Evolutionary conservation across 30 jellyfish, hydroid and myxozoan genomes (phyloP).

Genomic region (Clytia hemisphaerica): DNA sequence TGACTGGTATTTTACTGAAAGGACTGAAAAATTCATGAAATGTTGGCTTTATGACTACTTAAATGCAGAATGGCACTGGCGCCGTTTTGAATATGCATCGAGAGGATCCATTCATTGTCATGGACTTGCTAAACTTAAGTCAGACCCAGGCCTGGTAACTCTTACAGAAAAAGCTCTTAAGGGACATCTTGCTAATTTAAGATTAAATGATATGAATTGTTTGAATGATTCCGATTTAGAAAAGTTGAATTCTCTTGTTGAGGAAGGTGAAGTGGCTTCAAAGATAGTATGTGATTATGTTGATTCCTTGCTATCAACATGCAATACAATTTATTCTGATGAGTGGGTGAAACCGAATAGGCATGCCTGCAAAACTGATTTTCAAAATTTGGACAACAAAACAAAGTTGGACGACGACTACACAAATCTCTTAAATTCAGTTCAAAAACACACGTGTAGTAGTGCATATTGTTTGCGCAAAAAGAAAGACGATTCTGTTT

Average conservation of each 20-base stretch:
- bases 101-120: constrained; percentile 39
- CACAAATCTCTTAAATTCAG: constrained; percentile 15
- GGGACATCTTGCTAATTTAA: constrained; percentile 24
- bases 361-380: constrained; percentile 42
- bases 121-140: constrained; percentile 36
- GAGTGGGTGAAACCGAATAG: constrained; percentile 21
- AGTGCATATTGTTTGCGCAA: constrained; percentile 32
- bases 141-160: constrained; percentile 38
- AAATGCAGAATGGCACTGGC: constrained; percentile 57
- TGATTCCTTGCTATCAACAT: constrained; percentile 15
- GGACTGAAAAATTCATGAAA: constrained; percentile 41
- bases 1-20: constrained; percentile 29
- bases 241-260: constrained; percentile 1
- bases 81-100: constrained; percentile 27
- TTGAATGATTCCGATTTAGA: neutral
- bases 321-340: constrained; percentile 17
- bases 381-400: neutral
- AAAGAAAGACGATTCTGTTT: constrained; percentile 7
- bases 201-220: neutral
- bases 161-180: constrained; percentile 29
- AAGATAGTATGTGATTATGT: constrained; percentile 5
- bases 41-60: constrained; percentile 36
- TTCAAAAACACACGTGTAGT: constrained; percentile 32
- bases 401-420: neutral
- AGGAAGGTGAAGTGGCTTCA: constrained; percentile 20